These are phyloP conservation scores for Drosophila suzukii DNA, from an alignment of 1,140 invertebrate species.

Conservation along the genomic window DNA sequence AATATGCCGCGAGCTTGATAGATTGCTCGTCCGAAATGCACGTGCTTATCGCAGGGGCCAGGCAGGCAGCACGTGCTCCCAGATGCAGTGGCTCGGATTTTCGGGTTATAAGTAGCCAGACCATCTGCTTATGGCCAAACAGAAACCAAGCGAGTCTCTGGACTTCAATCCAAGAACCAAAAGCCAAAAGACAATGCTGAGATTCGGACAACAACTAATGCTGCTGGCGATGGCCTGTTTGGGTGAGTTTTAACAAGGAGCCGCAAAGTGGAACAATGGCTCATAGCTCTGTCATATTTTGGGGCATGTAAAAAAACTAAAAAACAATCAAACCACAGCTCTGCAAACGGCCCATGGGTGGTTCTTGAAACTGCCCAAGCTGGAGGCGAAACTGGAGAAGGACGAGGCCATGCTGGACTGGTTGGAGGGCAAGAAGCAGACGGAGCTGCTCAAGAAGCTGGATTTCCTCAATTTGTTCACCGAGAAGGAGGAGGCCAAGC, in stretches of 20 bases:
- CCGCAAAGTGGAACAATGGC: background rate
- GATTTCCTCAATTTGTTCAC: constrained; percentile 66
- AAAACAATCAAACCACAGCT: constrained; percentile 17
- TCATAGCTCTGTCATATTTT: background rate
- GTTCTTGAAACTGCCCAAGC: constrained; percentile 51
- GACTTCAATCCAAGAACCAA: constrained; percentile 1
- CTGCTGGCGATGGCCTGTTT: constrained; percentile 54
- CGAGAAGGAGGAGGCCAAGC: constrained; percentile 51
- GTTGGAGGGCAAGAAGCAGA: constrained; percentile 52
- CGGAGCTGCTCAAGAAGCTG: constrained; percentile 63
- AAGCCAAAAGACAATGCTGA: constrained; percentile 30
- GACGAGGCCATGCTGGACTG: constrained; percentile 38
- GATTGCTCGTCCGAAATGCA: constrained; percentile 39
- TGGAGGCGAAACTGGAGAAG: constrained; percentile 32
- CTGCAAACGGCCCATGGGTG: constrained; percentile 45
- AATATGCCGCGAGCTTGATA: constrained; percentile 44
- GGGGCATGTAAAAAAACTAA: background rate
- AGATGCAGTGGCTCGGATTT: constrained; percentile 16
- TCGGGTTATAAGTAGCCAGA: constrained; percentile 60
- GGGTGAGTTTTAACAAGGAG: constrained; percentile 45
- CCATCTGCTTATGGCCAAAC: constrained; percentile 15
- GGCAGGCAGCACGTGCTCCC: constrained; percentile 54
- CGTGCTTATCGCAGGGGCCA: constrained; percentile 58
- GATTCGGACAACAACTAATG: constrained; percentile 50
- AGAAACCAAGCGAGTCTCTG: constrained; percentile 3